A percentile compares a stretch with the other conserved stretches of the same genome.
phyloP scores from a whole-genome alignment of 2,113 vertebrate genomes.

The Sceloporus tristichus region DNA sequence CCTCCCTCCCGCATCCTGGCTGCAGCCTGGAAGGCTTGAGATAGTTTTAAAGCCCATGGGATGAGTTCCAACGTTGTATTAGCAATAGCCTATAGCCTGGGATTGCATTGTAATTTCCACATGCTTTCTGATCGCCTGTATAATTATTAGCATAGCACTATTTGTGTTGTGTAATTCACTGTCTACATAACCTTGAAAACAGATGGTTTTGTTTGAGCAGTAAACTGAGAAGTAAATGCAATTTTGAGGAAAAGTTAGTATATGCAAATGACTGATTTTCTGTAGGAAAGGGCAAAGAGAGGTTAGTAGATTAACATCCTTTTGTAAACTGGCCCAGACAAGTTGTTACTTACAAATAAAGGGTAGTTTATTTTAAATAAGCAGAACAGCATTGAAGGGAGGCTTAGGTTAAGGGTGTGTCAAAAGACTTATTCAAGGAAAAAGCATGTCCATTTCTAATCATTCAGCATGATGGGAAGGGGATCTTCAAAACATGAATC shows the following conservation, averaged over 20 bases:
- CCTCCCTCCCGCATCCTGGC: too few species aligned
- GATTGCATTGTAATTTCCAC: neutral
- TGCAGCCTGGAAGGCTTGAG: too few species aligned
- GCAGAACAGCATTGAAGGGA: neutral
- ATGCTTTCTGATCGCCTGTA: neutral
- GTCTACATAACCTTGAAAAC: neutral
- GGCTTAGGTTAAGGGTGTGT: neutral
- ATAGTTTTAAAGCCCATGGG: too few species aligned
- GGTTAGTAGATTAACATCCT: neutral
- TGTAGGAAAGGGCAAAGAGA: neutral
- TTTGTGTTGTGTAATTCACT: neutral
- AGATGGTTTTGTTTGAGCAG: neutral
- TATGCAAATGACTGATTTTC: neutral
- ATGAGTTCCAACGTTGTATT: too few species aligned
- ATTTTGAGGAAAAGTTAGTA: neutral
- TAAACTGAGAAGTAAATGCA: neutral
- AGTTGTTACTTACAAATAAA: neutral
- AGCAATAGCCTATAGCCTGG: neutral
- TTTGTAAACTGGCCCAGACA: neutral
- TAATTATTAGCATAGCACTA: neutral
- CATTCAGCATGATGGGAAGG: neutral
- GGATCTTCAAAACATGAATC: neutral
- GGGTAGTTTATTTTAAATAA: slow-evolving; percentile 2
- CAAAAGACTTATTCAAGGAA: neutral
- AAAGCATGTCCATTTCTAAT: neutral